Evolutionary conservation across 2,888 invertebrate species (phyloP).

Genomic region (Clusia tigrina): DNA sequence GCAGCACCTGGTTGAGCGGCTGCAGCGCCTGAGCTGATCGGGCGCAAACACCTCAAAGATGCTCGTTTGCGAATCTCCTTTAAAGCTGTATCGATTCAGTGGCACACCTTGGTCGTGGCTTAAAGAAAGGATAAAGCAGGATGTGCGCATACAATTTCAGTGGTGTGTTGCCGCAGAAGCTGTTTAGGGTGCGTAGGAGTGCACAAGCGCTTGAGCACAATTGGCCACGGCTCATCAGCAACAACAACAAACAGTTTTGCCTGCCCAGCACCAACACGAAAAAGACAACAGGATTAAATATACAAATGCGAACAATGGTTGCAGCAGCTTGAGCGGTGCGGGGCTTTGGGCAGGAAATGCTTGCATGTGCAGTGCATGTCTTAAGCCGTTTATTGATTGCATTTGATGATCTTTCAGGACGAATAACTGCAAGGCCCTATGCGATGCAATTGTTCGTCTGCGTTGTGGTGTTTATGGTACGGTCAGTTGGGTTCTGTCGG

Average conservation of each 20-base stretch:
- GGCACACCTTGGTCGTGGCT: background rate
- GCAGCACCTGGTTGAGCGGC: background rate
- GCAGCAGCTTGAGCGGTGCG: background rate
- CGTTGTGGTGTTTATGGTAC: background rate
- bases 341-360: constrained; percentile 1
- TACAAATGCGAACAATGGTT: background rate
- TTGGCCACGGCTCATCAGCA: background rate
- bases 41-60: background rate
- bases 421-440: background rate
- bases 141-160: constrained; percentile 1
- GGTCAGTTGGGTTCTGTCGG: background rate
- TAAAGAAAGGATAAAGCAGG: background rate
- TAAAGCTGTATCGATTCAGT: background rate
- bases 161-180: background rate
- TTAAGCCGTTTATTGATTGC: constrained; percentile 56
- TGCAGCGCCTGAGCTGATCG: background rate
- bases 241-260: background rate
- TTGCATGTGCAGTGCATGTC: constrained; percentile 21
- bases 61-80: background rate
- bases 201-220: background rate
- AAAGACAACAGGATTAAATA: constrained; percentile 10
- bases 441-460: background rate
- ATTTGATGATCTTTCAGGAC: constrained; percentile 37
- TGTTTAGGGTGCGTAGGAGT: background rate
- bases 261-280: background rate